Conservation (phyloP, 2,797 vertebrate species). For the Diplodus puntazzo region DNA sequence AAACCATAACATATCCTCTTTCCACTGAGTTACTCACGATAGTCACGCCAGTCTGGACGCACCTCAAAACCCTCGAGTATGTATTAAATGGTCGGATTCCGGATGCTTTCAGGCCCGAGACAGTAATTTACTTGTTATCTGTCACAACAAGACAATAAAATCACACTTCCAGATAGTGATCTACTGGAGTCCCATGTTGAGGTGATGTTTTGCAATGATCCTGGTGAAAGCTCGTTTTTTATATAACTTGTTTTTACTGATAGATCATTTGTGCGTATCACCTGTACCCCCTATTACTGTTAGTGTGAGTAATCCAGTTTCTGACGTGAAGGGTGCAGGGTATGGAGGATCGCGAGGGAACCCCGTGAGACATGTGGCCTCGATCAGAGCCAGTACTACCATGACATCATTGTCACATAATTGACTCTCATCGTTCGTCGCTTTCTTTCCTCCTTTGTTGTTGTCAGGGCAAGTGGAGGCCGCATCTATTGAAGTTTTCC, state of each 20-base stretch:
- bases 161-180: conserved; percentile 36
- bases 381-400: conserved; percentile 74
- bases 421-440: conserved; percentile 63
- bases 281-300: conserved; percentile 33
- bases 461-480: conserved; percentile 57
- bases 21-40: conserved; percentile 52
- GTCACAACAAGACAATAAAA: conserved; percentile 68
- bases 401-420: conserved; percentile 84
- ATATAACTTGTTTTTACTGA: conserved; percentile 8
- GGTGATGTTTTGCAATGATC: conserved; percentile 44
- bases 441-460: conserved; percentile 54
- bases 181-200: conserved; percentile 22
- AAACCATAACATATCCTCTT: conserved; percentile 64
- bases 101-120: conserved; percentile 41
- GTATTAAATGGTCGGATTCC: conserved; percentile 55
- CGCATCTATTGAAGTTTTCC: conserved; percentile 59
- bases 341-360: conserved; percentile 42
- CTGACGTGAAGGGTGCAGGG: conserved; percentile 43
- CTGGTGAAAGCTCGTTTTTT: conserved; percentile 21
- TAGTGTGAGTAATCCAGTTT: conserved; percentile 5
- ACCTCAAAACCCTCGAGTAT: conserved; percentile 58
- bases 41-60: conserved; percentile 18
- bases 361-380: conserved; percentile 69
- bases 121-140: conserved; percentile 61
- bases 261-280: conserved; percentile 36